Conservation (phyloP, 1,140 invertebrate species). For the Lordiphosa collinella region DNA sequence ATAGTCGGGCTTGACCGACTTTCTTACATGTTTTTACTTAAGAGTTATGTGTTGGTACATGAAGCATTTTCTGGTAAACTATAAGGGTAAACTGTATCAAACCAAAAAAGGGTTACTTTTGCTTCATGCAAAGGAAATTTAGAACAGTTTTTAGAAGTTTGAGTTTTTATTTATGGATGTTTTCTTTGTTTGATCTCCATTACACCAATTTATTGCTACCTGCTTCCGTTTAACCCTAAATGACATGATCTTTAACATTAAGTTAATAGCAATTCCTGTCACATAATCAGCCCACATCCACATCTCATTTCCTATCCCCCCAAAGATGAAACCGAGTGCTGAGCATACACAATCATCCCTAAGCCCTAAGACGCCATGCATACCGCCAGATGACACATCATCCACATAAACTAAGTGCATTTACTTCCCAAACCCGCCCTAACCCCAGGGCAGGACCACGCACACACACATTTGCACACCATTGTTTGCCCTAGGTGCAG, state of each 20-base stretch:
- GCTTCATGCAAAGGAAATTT: no score
- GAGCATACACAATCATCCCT: conserved; percentile 26
- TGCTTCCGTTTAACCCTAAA: no score
- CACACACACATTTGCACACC: not conserved
- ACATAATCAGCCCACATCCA: conserved; percentile 16
- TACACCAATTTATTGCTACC: no score
- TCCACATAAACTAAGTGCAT: conserved; percentile 19
- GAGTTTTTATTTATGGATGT: no score
- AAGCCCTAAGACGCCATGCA: conserved; percentile 12
- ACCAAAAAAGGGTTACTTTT: no score
- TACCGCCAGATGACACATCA: conserved; percentile 15
- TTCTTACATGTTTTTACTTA: no score
- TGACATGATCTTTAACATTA: not conserved
- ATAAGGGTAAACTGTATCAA: no score
- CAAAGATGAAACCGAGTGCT: conserved; percentile 20
- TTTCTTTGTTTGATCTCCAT: no score
- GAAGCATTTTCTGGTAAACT: no score
- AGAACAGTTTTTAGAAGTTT: no score
- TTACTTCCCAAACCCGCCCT: conserved; percentile 8
- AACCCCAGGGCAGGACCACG: not conserved
- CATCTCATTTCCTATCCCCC: conserved; percentile 32
- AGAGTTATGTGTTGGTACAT: no score
- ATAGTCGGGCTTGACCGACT: no score
- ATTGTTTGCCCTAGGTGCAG: conserved; percentile 67
- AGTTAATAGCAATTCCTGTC: conserved; percentile 2